A percentile compares a stretch with the other conserved stretches of the same genome.
These are phyloP conservation scores for Entosphenus tridentatus DNA, from an alignment of 2,113 vertebrate species.

Conservation along the genomic window DNA sequence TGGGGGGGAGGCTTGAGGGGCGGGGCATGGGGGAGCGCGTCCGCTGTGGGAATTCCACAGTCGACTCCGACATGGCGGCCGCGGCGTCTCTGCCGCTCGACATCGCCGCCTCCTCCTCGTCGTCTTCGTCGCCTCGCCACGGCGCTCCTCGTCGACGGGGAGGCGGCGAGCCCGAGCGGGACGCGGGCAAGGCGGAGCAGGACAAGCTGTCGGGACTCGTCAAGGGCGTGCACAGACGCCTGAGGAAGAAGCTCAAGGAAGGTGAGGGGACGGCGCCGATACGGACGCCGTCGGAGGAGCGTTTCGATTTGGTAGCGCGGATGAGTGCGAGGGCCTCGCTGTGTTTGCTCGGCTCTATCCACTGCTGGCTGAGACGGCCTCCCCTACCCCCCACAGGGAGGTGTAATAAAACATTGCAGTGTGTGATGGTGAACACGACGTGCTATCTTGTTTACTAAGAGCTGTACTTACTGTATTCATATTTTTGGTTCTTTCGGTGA, in stretches of 20 bases:
- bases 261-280: slow-evolving; percentile 26
- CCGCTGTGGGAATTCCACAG: background rate
- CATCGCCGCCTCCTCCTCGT: background rate
- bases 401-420: too few relatives aligned
- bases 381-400: too few relatives aligned
- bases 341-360: too few relatives aligned
- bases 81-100: background rate
- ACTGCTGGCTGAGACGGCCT: too few relatives aligned
- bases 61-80: background rate
- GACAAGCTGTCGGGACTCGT: slow-evolving; percentile 79
- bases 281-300: too few relatives aligned
- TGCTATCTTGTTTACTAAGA: too few relatives aligned
- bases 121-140: background rate
- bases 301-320: background rate
- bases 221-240: slow-evolving; percentile 70
- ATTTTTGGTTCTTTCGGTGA: too few relatives aligned
- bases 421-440: too few relatives aligned
- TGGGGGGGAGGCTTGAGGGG: background rate
- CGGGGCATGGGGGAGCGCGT: background rate
- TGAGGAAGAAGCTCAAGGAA: slow-evolving; percentile 83
- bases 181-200: slow-evolving; percentile 33
- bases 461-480: too few relatives aligned
- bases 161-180: background rate
- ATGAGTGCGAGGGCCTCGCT: too few relatives aligned
- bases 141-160: background rate